Evolutionary conservation across 35 echinoderm and acorn worm species (phyloP).

Genomic region (Patiria miniata): DNA sequence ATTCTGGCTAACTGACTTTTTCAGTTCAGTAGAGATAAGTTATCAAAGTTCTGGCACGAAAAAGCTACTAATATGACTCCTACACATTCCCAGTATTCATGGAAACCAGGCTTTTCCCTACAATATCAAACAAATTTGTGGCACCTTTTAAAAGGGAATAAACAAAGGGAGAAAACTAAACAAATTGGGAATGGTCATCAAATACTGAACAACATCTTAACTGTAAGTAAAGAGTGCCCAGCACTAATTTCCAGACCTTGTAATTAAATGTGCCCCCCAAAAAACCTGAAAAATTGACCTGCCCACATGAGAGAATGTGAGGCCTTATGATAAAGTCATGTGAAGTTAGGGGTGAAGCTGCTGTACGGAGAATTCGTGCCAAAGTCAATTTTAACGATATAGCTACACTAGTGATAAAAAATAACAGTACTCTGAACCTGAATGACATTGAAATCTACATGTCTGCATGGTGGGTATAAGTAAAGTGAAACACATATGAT

Average conservation of each 20-base stretch:
- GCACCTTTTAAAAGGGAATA: neutral
- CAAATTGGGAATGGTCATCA: neutral
- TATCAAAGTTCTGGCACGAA: neutral
- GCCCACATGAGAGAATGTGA: neutral
- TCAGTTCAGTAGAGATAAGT: neutral
- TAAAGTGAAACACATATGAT: too few species aligned
- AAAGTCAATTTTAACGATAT: too few species aligned
- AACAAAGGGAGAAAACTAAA: neutral
- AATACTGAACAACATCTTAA: neutral
- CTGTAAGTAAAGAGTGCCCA: neutral
- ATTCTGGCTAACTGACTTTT: neutral
- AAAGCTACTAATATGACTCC: neutral
- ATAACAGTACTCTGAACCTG: too few species aligned
- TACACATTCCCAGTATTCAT: constrained; percentile 2
- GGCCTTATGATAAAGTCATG: neutral
- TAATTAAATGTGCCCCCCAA: neutral
- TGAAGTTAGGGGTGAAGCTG: neutral
- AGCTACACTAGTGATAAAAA: too few species aligned
- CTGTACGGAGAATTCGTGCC: neutral
- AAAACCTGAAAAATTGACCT: neutral
- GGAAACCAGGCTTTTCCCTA: neutral
- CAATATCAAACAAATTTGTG: neutral
- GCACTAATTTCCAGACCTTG: neutral
- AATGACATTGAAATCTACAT: too few species aligned
- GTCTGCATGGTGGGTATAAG: too few species aligned